Percentiles rank a stretch among this genome's conserved stretches.
phyloP scores from a whole-genome alignment of 2,888 invertebrate species.

The Leptopilina myrica region DNA sequence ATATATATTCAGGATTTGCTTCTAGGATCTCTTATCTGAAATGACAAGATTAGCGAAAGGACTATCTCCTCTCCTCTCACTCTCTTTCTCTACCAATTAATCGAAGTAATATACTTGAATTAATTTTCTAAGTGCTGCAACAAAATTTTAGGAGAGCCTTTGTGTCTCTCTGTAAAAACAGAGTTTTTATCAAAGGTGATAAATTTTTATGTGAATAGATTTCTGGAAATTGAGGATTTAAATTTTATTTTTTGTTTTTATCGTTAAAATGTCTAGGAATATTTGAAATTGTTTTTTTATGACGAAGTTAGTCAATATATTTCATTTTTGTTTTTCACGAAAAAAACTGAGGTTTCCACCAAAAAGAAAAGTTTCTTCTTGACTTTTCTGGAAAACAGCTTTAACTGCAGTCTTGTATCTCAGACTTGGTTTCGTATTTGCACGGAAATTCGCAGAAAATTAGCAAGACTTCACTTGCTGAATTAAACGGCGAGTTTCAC shows the following conservation, averaged over 20 bases:
- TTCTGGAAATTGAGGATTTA: too few relatives aligned
- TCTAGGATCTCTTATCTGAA: background rate
- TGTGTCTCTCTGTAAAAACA: too few relatives aligned
- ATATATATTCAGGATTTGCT: background rate
- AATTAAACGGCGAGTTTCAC: constrained; percentile 32
- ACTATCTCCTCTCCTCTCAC: background rate
- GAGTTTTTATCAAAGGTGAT: too few relatives aligned
- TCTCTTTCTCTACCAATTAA: background rate
- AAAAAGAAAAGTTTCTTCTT: background rate
- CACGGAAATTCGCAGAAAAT: constrained; percentile 28
- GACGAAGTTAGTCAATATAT: too few relatives aligned
- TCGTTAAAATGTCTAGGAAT: too few relatives aligned
- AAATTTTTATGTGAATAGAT: too few relatives aligned
- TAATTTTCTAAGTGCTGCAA: background rate
- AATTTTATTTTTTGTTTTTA: too few relatives aligned
- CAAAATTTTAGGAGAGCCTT: background rate
- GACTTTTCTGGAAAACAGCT: too few relatives aligned
- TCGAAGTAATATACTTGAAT: constrained; percentile 9
- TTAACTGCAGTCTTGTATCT: background rate
- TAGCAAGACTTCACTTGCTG: constrained; percentile 33
- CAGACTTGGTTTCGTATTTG: constrained; percentile 7
- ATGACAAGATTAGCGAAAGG: background rate
- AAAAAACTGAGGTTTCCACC: too few relatives aligned
- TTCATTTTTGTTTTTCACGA: too few relatives aligned
- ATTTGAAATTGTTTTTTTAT: too few relatives aligned